A percentile compares a stretch with the other conserved stretches of the same genome.
These are phyloP conservation scores for Andrena cerasifolii DNA, from an alignment of 1,140 invertebrate species.

Conservation along the genomic window DNA sequence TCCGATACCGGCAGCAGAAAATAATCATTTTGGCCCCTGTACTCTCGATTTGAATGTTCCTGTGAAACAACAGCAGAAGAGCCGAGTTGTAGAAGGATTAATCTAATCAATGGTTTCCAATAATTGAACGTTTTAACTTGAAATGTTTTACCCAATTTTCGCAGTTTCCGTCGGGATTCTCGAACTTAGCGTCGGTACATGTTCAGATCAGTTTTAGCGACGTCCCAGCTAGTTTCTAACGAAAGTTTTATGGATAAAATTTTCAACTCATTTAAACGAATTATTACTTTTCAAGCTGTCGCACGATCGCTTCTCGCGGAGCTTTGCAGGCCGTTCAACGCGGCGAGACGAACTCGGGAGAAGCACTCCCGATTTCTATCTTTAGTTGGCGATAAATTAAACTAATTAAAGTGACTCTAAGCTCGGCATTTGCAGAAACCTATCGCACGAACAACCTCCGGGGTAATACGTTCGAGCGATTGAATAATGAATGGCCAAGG, in stretches of 20 bases:
- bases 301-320: too few relatives aligned
- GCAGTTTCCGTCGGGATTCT: not conserved
- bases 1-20: too few relatives aligned
- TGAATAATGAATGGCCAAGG: conserved; percentile 21
- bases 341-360: too few relatives aligned
- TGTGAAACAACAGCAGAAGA: not conserved
- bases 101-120: not conserved
- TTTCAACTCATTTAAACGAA: not conserved
- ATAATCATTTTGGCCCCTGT: not conserved
- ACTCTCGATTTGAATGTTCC: too few relatives aligned
- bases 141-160: not conserved
- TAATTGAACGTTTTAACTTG: conserved; percentile 12
- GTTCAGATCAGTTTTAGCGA: conserved; percentile 7
- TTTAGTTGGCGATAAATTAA: not conserved
- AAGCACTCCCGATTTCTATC: not conserved
- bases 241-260: not conserved
- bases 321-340: too few relatives aligned
- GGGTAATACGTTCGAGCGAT: not conserved
- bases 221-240: not conserved
- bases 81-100: not conserved
- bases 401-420: not conserved
- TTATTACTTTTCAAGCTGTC: too few relatives aligned
- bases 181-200: not conserved
- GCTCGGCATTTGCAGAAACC: not conserved
- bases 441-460: too few relatives aligned